Conservation (phyloP, 2,797 vertebrate genomes). For the Danio albolineatus region DNA sequence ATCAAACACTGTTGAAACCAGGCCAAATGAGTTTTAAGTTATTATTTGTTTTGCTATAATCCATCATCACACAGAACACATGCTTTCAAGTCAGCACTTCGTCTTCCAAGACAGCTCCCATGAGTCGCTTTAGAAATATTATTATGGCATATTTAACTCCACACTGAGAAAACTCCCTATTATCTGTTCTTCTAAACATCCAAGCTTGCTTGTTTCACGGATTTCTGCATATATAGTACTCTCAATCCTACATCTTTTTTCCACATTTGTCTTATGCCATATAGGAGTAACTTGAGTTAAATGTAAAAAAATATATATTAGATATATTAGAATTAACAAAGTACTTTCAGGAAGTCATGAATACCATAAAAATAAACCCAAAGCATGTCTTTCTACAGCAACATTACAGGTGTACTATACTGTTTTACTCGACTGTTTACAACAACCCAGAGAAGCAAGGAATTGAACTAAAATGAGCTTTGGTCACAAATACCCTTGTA, state of each 20-base stretch:
- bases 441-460: no score
- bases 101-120: conserved; percentile 37
- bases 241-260: neutral
- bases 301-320: no score
- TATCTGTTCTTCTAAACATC: conserved; percentile 13
- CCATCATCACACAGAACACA: conserved; percentile 66
- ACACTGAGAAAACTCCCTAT: conserved; percentile 20
- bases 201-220: conserved; percentile 25
- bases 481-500: no score
- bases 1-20: conserved; percentile 46
- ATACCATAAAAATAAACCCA: no score
- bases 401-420: no score
- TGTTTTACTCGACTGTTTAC: no score
- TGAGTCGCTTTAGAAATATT: conserved; percentile 46
- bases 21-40: conserved; percentile 51
- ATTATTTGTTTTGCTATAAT: conserved; percentile 60
- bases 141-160: conserved; percentile 19
- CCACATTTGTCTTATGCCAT: no score
- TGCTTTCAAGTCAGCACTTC: conserved; percentile 33
- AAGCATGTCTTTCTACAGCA: no score
- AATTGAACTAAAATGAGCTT: no score
- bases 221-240: neutral
- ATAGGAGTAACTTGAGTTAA: no score
- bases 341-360: no score
- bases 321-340: no score